Evolutionary conservation across 2,888 invertebrate genomes (phyloP), one percentile per base, ranked within the genome.

Genomic region (Corbicula japonica): DNA sequence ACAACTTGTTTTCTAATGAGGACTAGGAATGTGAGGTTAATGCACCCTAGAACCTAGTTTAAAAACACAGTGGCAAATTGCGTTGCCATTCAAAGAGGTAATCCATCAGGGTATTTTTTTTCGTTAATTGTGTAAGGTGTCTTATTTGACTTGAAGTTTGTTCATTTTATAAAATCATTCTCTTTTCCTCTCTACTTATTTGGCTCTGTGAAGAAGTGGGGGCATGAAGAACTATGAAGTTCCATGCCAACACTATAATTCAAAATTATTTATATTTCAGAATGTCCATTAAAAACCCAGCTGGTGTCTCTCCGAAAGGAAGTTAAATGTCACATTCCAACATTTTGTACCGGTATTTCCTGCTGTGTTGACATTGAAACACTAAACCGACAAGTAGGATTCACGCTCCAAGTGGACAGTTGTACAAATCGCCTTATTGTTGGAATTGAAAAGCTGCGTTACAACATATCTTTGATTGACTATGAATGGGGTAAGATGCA

Each of bases 401-500:
- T 74, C 6, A 54, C 71, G 12, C 63, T 87, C 18, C 50, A 63
- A 23, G 61, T 87, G 4, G 72, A 86, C 50, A 63, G 81, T 1
- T 86, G 87, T 50, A 68, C 73, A 15, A 74, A 79, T 46, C 80
- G 73, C 34, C 66, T 86, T 3, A 23, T 66, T 26, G 70, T 87
- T n/a, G 83, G 83, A 30, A 86, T 88, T 32, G 88, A 88, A 63
- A 86, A 83, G 10, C 66, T 82, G 41, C 68, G 65, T 8, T 82
- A 83, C 46, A 77, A 79, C 8, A 62, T 76, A 34, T 76, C 80
- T 18, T 65, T 89, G 10, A 71, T 86, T 23, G 56, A 83, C 30
- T 89, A 84, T 61, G 63, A 76, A 26, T 89, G 86, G 86, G 88
- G 88, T 81, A 71, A 74, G n/a, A n/a, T n/a, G n/a, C n/a, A n/a